Evolutionary conservation across 2,888 invertebrate genomes (phyloP), one percentile per base, ranked within the genome.

Genomic region (Arge pagana): DNA sequence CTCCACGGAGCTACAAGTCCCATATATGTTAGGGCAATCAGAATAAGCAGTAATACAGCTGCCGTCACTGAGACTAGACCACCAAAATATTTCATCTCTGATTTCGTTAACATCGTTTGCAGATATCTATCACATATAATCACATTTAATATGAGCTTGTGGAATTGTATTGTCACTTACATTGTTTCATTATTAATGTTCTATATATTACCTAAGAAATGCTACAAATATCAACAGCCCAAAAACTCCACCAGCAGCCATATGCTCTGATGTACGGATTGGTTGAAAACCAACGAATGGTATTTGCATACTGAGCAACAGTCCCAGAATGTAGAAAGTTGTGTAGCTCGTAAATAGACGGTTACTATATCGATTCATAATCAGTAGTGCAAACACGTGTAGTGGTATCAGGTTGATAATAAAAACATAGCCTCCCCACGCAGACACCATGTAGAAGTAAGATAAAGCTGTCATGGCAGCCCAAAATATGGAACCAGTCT

Each of bases 401-500:
- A 99, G 84, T 0, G 99, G 99, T 62, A 99, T 98, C 71, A 99
- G 80, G 79, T 99, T 99, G 73, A 98, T 99, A 67, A 99, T 99
- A 77, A 98, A 99, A 31, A 99, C 98, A 74, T 99, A 99, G 59
- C 99, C 99, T 64, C 99, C 99, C 99, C 99, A 99, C 61, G 98
- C 98, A 56, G 97, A 98, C 2, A 98, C 99, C 99, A 99, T 99
- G 79, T 99, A 99, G 79, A 99, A 98, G 79, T 99, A 99, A 1
- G 97, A 95, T 3, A 99, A 74, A 5, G 99, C 93, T 50, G 97
- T 89, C 72, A 94, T 87, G 26, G 91, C 85, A 3, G 97, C 88
- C 98, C 98, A 99, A 77, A 92, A 97, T 26, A 99, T 87, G 3
- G 97, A 94, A 19, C 99, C 99, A 60, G 93, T 96, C 78, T 98